Percentiles rank a stretch among this genome's conserved stretches.
phyloP scores from a whole-genome alignment of 1,140 invertebrate genomes.

The Drosophila arawakana region DNA sequence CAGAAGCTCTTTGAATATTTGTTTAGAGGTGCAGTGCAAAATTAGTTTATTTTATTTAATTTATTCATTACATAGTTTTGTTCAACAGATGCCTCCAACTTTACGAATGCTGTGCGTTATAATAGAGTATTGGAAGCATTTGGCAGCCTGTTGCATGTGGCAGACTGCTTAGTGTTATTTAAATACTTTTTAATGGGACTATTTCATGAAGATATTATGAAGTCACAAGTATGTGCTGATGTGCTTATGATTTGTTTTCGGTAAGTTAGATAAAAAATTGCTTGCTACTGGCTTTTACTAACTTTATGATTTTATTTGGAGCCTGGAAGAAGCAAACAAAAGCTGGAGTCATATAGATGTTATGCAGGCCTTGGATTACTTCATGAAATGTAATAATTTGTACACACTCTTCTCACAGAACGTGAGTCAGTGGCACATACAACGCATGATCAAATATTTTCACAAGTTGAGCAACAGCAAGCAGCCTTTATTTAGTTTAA shows the following conservation, averaged over 20 bases:
- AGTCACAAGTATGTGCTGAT: constrained; percentile 54
- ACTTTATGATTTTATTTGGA: constrained; percentile 14
- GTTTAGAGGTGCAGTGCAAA: constrained; percentile 39
- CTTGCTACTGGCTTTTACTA: not conserved
- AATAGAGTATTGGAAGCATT: constrained; percentile 50
- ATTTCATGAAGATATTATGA: constrained; percentile 49
- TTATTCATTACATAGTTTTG: not conserved
- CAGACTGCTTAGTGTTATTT: constrained; percentile 1
- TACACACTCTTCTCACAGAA: constrained; percentile 54
- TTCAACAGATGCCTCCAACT: constrained; percentile 43
- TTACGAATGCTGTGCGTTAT: constrained; percentile 39
- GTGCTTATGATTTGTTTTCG: constrained; percentile 56
- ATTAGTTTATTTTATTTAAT: not conserved
- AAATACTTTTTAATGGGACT: constrained; percentile 46
- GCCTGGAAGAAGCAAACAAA: constrained; percentile 30
- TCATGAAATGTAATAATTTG: constrained; percentile 50
- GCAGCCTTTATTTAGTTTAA: constrained; percentile 13
- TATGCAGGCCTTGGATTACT: constrained; percentile 28
- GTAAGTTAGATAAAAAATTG: constrained; percentile 13
- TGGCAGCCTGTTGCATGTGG: constrained; percentile 36
- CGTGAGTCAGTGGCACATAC: constrained; percentile 49
- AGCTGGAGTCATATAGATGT: constrained; percentile 30
- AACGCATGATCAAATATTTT: constrained; percentile 59
- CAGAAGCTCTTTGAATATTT: constrained; percentile 54
- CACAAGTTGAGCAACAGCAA: constrained; percentile 21